Base-by-base conservation (phyloP, 2,113 vertebrate species). In the Chaetura pelagica region DNA sequence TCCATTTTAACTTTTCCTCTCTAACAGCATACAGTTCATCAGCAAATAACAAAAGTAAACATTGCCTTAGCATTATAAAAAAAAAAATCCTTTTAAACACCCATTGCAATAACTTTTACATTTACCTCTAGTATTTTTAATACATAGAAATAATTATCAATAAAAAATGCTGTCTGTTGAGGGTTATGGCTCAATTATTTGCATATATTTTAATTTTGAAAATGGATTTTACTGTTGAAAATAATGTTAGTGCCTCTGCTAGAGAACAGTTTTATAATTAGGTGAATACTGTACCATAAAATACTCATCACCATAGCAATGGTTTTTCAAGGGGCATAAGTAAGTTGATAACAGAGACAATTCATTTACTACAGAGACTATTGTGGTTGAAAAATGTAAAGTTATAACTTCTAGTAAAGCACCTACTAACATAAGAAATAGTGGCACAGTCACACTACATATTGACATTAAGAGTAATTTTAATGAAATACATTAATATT, bases 401-500 rank as follows among this genome's bases (percentile, higher is more conserved):
- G 89, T 77, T 95, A 93, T 96, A 91, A 93, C 93, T 95, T 96
- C 72, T 76, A 92, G 89, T 46, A 89, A 97, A 95, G 89, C 86
- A 96, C 64, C 91, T 92, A 82, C 91, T 95, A 95, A 95, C 92
- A 42, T 92, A 94, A 97, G 95, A 96, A 97, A 97, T 95, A 93
- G 95, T 78, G 75, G 84, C 83, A 84, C 81, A 95, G 94, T 89
- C 95, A 94, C 84, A 93, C 93, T 90, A 90, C 69, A 79, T 96
- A 96, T 93, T 97, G 97, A 96, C 96, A 97, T 96, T 95, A 96
- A 94, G 86, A 96, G 72, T 95, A 87, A 94, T 97, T 97, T 97
- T 97, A 97, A 97, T 97, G 96, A 97, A 96, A 96, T 71, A 27
- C 81, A 95, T 97, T 96, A 97, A 97, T 97, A 97, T 97, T 97